These are phyloP conservation scores for Merops nubicus DNA, from an alignment of 2,113 vertebrate genomes.

Conservation along the genomic window DNA sequence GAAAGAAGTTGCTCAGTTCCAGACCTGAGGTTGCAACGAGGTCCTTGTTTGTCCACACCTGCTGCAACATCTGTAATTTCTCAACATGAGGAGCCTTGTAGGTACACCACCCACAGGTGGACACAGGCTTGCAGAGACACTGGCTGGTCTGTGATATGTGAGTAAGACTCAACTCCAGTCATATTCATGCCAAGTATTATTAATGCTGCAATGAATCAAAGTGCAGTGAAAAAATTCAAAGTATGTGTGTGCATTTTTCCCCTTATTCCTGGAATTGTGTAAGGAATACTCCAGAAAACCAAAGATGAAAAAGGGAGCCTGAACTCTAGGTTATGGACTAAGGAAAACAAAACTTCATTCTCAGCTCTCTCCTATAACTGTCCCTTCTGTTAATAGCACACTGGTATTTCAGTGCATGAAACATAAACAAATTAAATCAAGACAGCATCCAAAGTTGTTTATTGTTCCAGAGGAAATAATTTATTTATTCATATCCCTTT, in stretches of 20 bases:
- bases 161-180: background rate
- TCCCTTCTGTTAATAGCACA: background rate
- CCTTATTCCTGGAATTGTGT: background rate
- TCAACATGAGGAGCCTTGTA: background rate
- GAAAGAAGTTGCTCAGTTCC: background rate
- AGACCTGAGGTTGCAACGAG: background rate
- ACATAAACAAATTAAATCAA: background rate
- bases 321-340: background rate
- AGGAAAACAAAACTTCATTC: background rate
- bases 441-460: constrained; percentile 4
- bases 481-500: background rate
- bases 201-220: background rate
- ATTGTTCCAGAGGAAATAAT: constrained; percentile 13
- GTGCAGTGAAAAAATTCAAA: background rate
- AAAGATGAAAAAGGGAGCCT: background rate
- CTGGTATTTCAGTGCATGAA: background rate
- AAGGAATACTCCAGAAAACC: background rate
- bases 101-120: background rate
- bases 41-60: background rate
- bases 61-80: background rate
- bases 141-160: background rate
- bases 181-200: background rate
- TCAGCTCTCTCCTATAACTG: background rate
- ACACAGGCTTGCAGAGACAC: background rate
- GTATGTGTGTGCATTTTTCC: background rate